Evolutionary conservation across 2,888 invertebrate genomes (phyloP).

Genomic region (Philhelius pedissequus): DNA sequence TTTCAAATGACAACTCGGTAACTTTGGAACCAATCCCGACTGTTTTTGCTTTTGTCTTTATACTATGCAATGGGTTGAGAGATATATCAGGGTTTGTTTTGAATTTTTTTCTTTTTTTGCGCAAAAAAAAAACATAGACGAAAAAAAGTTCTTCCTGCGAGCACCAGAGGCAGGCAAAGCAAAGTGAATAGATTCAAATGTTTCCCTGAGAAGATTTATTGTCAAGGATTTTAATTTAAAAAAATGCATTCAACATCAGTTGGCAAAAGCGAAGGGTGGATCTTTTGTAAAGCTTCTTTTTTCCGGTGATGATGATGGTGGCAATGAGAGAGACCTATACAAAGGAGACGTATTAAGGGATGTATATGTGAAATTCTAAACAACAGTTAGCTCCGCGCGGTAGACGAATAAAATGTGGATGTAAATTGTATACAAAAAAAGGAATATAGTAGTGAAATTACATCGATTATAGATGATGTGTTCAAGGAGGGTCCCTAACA

Average conservation of each 20-base stretch:
- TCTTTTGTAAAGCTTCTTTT: slow-evolving; percentile 31
- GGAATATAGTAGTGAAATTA: slow-evolving; percentile 31
- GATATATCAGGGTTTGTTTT: slow-evolving; percentile 18
- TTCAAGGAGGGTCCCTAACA: slow-evolving; percentile 41
- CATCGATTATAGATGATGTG: slow-evolving; percentile 64
- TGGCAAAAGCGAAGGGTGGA: slow-evolving; percentile 5
- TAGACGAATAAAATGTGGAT: not conserved
- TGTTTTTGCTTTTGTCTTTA: slow-evolving; percentile 4
- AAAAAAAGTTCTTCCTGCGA: slow-evolving; percentile 21
- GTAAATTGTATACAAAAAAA: not conserved
- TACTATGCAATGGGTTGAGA: not conserved
- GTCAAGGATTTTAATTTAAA: slow-evolving; percentile 67
- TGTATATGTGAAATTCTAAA: slow-evolving; percentile 23
- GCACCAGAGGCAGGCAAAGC: slow-evolving; percentile 16
- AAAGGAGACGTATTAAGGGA: not conserved
- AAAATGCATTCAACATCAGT: slow-evolving; percentile 62
- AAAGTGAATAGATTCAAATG: slow-evolving; percentile 55
- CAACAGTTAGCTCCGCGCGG: not conserved
- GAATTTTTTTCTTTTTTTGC: slow-evolving; percentile 11
- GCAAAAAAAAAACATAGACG: slow-evolving; percentile 31
- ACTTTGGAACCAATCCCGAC: not conserved
- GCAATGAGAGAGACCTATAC: slow-evolving; percentile 37
- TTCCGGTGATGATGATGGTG: slow-evolving; percentile 50
- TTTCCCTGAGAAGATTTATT: slow-evolving; percentile 59
- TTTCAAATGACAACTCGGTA: not conserved